phyloP scores from a whole-genome alignment of 2,888 invertebrate genomes.

The Acholoe squamosa region DNA sequence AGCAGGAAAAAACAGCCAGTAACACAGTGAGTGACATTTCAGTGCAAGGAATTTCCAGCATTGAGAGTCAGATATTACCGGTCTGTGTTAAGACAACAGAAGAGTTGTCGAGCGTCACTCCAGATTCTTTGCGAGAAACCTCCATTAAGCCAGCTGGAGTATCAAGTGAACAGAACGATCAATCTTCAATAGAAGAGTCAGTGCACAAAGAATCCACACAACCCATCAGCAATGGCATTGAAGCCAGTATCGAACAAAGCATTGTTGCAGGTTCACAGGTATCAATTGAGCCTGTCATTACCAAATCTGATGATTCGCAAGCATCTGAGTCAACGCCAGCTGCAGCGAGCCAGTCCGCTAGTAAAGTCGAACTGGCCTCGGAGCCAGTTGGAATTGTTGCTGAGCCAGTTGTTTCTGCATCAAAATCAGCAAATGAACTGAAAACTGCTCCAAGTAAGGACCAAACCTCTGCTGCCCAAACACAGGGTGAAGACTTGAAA shows the following conservation, averaged over 20 bases:
- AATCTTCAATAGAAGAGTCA: background rate
- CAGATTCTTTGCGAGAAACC: background rate
- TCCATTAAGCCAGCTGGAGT: background rate
- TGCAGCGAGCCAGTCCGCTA: background rate
- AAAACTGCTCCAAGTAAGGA: background rate
- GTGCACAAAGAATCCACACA: background rate
- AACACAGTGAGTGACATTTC: background rate
- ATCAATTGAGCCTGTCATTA: no score
- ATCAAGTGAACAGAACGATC: background rate
- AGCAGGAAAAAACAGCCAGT: background rate
- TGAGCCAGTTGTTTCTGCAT: background rate
- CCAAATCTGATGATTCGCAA: no score
- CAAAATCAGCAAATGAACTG: background rate
- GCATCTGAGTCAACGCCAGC: background rate
- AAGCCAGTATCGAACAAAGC: no score
- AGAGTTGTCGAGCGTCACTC: background rate
- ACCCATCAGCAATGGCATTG: background rate
- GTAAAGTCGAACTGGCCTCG: background rate
- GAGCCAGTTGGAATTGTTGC: background rate
- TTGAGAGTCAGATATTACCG: constrained; percentile 9
- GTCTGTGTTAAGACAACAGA: background rate
- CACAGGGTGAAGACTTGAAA: background rate
- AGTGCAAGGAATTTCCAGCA: background rate
- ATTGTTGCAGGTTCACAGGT: no score
- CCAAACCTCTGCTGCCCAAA: background rate